Percentiles rank a stretch among this genome's conserved stretches.
Evolutionary conservation across 2,797 vertebrate species (phyloP).

Genomic region (Falco peregrinus): DNA sequence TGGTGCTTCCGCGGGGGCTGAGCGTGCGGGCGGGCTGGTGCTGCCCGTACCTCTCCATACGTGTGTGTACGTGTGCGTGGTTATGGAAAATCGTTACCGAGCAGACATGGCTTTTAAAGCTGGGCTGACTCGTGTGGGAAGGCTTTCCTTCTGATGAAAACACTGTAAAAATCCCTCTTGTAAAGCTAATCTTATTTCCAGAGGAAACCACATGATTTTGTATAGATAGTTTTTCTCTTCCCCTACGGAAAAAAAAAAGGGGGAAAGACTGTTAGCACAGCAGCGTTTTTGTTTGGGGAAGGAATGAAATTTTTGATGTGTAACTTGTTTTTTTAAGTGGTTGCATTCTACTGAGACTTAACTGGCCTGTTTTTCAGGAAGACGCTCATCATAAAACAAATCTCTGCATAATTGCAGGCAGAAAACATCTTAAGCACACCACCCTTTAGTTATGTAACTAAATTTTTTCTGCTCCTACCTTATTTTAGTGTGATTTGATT

Average conservation of each 20-base stretch:
- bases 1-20: not conserved
- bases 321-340: not conserved
- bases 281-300: not conserved
- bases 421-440: not conserved
- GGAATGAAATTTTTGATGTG: not conserved
- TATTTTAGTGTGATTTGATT: not conserved
- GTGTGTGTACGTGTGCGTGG: accelerated
- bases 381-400: not conserved
- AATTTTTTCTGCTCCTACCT: not conserved
- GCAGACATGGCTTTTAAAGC: not conserved
- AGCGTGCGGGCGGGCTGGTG: accelerated
- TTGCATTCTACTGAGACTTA: not conserved
- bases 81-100: not conserved
- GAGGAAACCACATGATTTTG: not conserved
- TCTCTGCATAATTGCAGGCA: not conserved
- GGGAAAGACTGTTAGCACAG: too few relatives aligned
- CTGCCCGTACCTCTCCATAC: accelerated
- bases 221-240: not conserved
- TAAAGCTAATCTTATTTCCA: not conserved
- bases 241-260: accelerated
- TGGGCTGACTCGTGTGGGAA: not conserved
- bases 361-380: slow-evolving; percentile 41
- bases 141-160: not conserved
- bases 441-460: slow-evolving; percentile 33
- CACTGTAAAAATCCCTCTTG: not conserved